Evolutionary conservation across 2,113 vertebrate genomes (phyloP).

Genomic region (Struthio camelus): DNA sequence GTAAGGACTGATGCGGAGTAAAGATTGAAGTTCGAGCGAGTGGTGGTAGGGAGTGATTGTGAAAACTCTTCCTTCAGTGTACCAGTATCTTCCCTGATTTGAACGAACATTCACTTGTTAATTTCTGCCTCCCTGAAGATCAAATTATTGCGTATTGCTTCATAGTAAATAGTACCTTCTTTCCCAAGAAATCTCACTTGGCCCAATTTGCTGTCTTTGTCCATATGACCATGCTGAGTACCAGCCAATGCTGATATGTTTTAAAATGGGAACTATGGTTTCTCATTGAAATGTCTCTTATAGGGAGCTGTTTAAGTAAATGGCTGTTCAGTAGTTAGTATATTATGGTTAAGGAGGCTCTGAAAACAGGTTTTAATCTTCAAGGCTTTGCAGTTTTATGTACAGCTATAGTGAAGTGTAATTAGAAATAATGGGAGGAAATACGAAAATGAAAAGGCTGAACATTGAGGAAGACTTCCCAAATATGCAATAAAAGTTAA

Average conservation of each 20-base stretch:
- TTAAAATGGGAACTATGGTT: background rate
- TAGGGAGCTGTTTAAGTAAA: background rate
- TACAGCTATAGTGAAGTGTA: background rate
- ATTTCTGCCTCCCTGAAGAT: background rate
- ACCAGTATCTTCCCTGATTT: background rate
- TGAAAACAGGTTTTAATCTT: background rate
- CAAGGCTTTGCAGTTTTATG: background rate
- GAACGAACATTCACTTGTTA: background rate
- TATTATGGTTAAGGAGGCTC: background rate
- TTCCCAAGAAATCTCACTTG: background rate
- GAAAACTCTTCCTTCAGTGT: background rate
- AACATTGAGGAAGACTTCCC: background rate
- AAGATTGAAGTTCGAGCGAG: background rate
- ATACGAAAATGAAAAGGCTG: background rate
- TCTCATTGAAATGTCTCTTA: background rate
- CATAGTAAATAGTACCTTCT: background rate
- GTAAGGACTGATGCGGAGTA: rapidly evolving
- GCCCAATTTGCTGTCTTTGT: background rate
- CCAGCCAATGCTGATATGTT: background rate
- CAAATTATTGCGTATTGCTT: background rate
- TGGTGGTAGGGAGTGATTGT: background rate
- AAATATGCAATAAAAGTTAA: background rate
- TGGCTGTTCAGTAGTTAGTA: background rate
- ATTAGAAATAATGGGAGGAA: background rate
- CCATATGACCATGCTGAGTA: background rate